These are phyloP conservation scores for Trachops cirrhosus DNA, from an alignment of 2,797 vertebrate species.

Conservation along the genomic window DNA sequence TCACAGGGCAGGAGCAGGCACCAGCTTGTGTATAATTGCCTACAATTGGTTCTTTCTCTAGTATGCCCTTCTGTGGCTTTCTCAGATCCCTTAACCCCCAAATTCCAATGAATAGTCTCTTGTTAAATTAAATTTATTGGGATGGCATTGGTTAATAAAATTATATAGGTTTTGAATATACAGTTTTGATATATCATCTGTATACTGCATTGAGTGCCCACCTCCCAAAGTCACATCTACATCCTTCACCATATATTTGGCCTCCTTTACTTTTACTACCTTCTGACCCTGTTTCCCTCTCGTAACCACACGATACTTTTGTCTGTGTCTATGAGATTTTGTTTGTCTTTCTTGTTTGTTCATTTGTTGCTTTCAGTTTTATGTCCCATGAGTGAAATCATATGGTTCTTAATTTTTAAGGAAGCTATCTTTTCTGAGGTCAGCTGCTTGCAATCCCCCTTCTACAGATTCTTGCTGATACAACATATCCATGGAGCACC, in stretches of 20 bases:
- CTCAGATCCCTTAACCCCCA: not conserved
- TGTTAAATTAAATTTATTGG: not conserved
- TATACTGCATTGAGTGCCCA: not conserved
- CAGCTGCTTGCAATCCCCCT: not conserved
- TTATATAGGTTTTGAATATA: not conserved
- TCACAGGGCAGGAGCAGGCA: not conserved
- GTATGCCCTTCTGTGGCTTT: not conserved
- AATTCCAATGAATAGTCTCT: not conserved
- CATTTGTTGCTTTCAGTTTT: not conserved
- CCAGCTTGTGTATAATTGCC: not conserved
- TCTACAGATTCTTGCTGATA: not conserved
- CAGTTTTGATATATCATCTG: not conserved
- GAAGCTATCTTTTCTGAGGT: not conserved
- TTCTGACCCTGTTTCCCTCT: not conserved
- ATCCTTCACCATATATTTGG: too few species aligned
- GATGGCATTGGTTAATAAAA: not conserved
- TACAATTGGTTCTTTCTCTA: not conserved
- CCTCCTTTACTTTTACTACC: not conserved
- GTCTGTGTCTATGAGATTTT: not conserved
- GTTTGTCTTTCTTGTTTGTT: not conserved
- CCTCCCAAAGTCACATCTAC: not conserved
- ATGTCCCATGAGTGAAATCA: not conserved
- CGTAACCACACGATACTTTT: not conserved
- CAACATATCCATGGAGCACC: rapidly evolving
- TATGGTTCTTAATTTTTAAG: not conserved